These are phyloP conservation scores for Typhlichthys eigenmanni DNA, from an alignment of 2,797 vertebrate species.

Conservation along the genomic window DNA sequence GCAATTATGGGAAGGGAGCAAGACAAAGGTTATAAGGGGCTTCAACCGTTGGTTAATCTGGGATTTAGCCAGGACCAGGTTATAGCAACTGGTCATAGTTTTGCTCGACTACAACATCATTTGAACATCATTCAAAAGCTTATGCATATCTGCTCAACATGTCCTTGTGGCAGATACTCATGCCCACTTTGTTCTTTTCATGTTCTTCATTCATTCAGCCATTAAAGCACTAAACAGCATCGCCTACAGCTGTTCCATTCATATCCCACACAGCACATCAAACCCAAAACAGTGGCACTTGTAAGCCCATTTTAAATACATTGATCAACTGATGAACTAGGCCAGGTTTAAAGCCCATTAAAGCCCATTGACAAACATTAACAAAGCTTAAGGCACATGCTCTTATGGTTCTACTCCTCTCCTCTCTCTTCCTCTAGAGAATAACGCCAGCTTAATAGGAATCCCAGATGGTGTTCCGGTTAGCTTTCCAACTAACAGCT, in stretches of 20 bases:
- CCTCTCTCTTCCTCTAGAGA: constrained; percentile 41
- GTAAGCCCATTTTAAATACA: constrained; percentile 25
- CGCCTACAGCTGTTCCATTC: constrained; percentile 24
- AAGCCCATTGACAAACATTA: constrained; percentile 41
- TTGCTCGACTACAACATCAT: too few relatives aligned
- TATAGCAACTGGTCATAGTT: too few relatives aligned
- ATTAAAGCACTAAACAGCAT: constrained; percentile 24
- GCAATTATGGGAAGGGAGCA: too few relatives aligned
- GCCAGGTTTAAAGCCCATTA: constrained; percentile 16
- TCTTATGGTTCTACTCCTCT: constrained; percentile 37
- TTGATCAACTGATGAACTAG: constrained; percentile 21
- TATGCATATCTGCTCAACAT: not conserved
- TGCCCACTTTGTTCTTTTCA: constrained; percentile 9
- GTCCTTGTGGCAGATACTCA: constrained; percentile 12
- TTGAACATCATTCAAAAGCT: too few relatives aligned
- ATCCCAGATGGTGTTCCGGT: constrained; percentile 61
- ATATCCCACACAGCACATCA: constrained; percentile 31
- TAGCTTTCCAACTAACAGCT: constrained; percentile 42
- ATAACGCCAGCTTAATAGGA: constrained; percentile 63
- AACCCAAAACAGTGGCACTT: constrained; percentile 15
- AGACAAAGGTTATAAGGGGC: too few relatives aligned
- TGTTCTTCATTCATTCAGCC: constrained; percentile 8
- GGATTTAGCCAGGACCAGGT: too few relatives aligned
- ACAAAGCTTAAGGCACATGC: constrained; percentile 34
- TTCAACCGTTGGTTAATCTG: too few relatives aligned